Percentiles rank a stretch among this genome's conserved stretches.
Conservation (phyloP, 64 coral and sea anemone genomes). For the Stichodactyla helianthus region DNA sequence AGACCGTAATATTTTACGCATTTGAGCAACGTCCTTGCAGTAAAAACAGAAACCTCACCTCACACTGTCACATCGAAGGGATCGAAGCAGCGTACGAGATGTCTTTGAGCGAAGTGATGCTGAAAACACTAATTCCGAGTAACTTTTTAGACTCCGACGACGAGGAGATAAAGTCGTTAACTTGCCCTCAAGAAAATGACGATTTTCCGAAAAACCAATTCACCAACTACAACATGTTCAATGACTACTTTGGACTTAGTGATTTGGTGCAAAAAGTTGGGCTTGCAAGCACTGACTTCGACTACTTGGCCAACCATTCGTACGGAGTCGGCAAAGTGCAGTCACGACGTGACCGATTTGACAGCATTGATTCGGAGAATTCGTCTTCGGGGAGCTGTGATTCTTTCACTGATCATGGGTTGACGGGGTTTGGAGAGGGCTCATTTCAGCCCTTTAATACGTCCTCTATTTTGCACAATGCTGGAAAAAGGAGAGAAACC, state of each 20-base stretch:
- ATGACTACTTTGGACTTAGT: constrained; percentile 99
- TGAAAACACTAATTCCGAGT: constrained; percentile 99
- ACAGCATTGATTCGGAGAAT: constrained; percentile 99
- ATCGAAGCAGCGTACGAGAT: constrained; percentile 45
- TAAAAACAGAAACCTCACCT: constrained; percentile 44
- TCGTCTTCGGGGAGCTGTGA: constrained; percentile 99
- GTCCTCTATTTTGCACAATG: constrained; percentile 80
- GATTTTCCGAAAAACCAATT: constrained; percentile 92
- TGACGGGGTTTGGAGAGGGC: constrained; percentile 80
- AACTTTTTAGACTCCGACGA: constrained; percentile 99
- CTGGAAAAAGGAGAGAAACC: constrained; percentile 77
- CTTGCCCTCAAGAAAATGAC: constrained; percentile 83
- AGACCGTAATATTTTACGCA: constrained; percentile 67
- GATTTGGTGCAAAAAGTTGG: constrained; percentile 98
- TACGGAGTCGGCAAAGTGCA: constrained; percentile 88
- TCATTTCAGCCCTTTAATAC: constrained; percentile 92
- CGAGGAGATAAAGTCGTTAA: constrained; percentile 99
- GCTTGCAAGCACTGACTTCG: constrained; percentile 86
- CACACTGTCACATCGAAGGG: constrained; percentile 36
- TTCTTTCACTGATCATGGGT: constrained; percentile 95
- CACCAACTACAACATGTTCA: constrained; percentile 89
- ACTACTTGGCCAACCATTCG: constrained; percentile 82
- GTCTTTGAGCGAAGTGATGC: constrained; percentile 99
- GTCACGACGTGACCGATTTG: constrained; percentile 97
- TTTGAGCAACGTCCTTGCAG: constrained; percentile 27